Evolutionary conservation across 2,797 vertebrate species (phyloP).

Genomic region (Rhinophrynus dorsalis): DNA sequence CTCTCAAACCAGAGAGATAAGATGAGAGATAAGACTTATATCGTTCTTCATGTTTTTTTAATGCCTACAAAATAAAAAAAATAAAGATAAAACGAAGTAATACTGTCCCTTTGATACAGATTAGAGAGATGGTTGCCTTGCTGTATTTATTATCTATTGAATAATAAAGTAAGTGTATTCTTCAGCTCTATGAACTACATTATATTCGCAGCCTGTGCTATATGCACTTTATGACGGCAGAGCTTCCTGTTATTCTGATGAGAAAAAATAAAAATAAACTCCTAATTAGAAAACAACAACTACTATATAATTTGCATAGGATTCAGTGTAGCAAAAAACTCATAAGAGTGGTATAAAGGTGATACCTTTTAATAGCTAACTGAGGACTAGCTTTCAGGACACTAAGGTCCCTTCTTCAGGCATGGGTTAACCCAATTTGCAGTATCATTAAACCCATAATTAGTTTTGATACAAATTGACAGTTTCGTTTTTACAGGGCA

Average conservation of each 20-base stretch:
- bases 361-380: no score
- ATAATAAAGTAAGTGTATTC: not conserved
- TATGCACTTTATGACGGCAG: not conserved
- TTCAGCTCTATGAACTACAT: not conserved
- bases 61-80: no score
- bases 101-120: no score
- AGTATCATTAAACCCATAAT: constrained; percentile 12
- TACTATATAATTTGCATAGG: no score
- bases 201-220: not conserved
- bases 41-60: no score
- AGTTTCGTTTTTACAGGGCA: constrained; percentile 10
- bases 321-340: no score
- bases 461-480: constrained; percentile 13
- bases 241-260: not conserved
- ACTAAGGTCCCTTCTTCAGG: no score
- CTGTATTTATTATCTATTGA: not conserved
- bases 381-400: no score
- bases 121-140: not conserved
- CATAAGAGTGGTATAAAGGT: no score
- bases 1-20: no score
- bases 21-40: not conserved
- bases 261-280: not conserved
- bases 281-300: not conserved
- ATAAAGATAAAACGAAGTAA: no score
- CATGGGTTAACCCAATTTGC: no score